These are phyloP conservation scores for Sceloporus tristichus DNA, from an alignment of 2,113 vertebrate species.

Conservation along the genomic window DNA sequence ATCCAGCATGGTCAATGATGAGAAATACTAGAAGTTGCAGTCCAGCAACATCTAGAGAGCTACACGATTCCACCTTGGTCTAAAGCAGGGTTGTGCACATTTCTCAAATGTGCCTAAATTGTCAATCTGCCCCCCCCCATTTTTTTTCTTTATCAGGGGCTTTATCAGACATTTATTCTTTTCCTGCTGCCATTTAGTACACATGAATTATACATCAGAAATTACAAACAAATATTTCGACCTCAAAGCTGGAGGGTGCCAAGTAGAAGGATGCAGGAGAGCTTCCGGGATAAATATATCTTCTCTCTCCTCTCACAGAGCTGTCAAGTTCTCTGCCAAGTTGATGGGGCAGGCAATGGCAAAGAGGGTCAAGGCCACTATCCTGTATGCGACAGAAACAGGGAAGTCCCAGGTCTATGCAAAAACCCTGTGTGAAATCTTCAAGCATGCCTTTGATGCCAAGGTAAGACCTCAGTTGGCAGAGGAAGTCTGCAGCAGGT, in stretches of 20 bases:
- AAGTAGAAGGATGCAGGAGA: background rate
- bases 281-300: too few species aligned
- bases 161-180: too few species aligned
- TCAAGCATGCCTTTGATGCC: conserved; percentile 97
- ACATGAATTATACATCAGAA: background rate
- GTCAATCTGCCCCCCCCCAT: too few species aligned
- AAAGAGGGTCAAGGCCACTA: conserved; percentile 97
- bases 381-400: conserved; percentile 95
- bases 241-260: background rate
- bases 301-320: conserved; percentile 76
- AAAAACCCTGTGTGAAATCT: conserved; percentile 98
- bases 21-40: too few species aligned
- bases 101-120: too few species aligned
- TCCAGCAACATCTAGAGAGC: too few species aligned
- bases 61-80: too few species aligned
- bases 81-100: too few species aligned
- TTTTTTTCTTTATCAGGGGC: too few species aligned
- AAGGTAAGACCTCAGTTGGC: conserved; percentile 83
- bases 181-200: background rate
- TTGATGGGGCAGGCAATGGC: conserved; percentile 99
- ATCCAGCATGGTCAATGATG: too few species aligned
- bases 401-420: conserved; percentile 97
- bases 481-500: too few species aligned
- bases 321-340: conserved; percentile 98
- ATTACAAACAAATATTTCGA: background rate